Conservation (phyloP, 2,113 vertebrate genomes). For the Megaleporinus macrocephalus region DNA sequence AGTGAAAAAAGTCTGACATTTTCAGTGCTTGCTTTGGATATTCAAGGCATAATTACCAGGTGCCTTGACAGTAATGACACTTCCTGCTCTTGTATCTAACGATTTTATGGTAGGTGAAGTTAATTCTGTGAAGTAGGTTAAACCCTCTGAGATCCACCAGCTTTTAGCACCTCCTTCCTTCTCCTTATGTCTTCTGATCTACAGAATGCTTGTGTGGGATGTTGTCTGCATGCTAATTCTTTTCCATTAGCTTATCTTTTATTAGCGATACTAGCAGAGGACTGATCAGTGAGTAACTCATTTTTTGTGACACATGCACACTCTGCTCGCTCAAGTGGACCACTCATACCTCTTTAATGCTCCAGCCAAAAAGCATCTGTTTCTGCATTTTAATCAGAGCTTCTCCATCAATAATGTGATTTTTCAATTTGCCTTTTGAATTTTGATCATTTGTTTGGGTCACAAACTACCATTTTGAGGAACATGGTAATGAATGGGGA, state of each 20-base stretch:
- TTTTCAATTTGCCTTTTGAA: not conserved
- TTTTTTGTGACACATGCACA: not conserved
- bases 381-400: not conserved
- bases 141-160: not conserved
- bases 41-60: conserved; percentile 34
- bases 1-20: conserved; percentile 35
- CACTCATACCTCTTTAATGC: too few species aligned
- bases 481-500: too few species aligned
- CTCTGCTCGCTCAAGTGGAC: not conserved
- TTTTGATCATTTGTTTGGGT: too few species aligned
- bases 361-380: too few species aligned
- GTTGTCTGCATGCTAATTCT: not conserved
- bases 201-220: not conserved
- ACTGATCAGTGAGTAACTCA: not conserved
- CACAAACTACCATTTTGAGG: too few species aligned
- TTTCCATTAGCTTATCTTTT: not conserved
- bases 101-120: not conserved
- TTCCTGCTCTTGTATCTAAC: conserved; percentile 19
- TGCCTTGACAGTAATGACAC: conserved; percentile 29
- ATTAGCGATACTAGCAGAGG: not conserved
- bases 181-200: not conserved
- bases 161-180: not conserved
- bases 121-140: not conserved
- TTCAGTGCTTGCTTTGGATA: conserved; percentile 21
- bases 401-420: not conserved